phyloP scores from a whole-genome alignment of 2,113 vertebrate species.

The Forbesichthys agassizii region DNA sequence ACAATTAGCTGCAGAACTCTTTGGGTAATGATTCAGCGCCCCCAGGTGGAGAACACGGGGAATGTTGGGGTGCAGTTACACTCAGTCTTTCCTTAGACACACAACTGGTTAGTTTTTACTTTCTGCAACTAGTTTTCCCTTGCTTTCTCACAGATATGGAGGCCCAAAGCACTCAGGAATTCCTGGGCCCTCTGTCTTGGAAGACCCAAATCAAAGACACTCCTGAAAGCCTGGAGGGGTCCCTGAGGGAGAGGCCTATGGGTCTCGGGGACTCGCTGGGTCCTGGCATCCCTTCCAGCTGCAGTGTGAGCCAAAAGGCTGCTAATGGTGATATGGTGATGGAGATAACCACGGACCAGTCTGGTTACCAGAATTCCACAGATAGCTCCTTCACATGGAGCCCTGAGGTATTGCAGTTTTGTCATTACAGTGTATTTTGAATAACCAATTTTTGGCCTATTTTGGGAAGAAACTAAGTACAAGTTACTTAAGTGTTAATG shows the following conservation, averaged over 20 bases:
- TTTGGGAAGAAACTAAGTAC: too few species aligned
- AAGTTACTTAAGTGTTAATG: neutral
- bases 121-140: too few species aligned
- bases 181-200: slow-evolving; percentile 72
- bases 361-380: slow-evolving; percentile 70
- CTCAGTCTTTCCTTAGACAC: too few species aligned
- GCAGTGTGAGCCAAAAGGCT: slow-evolving; percentile 51
- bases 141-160: slow-evolving; percentile 75
- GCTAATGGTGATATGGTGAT: slow-evolving; percentile 66
- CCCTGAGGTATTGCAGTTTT: slow-evolving; percentile 81
- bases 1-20: too few species aligned
- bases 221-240: slow-evolving; percentile 25
- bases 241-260: slow-evolving; percentile 22
- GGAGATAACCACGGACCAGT: slow-evolving; percentile 68
- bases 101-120: too few species aligned
- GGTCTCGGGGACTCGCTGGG: slow-evolving; percentile 15
- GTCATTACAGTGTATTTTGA: slow-evolving; percentile 19
- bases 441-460: neutral
- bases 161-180: slow-evolving; percentile 64
- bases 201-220: slow-evolving; percentile 41
- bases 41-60: too few species aligned
- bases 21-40: too few species aligned
- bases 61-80: too few species aligned
- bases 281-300: slow-evolving; percentile 26
- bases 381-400: slow-evolving; percentile 86